Conservation (phyloP, 64 coral and sea anemone species). For the Hydrozoanthus tunicans region DNA sequence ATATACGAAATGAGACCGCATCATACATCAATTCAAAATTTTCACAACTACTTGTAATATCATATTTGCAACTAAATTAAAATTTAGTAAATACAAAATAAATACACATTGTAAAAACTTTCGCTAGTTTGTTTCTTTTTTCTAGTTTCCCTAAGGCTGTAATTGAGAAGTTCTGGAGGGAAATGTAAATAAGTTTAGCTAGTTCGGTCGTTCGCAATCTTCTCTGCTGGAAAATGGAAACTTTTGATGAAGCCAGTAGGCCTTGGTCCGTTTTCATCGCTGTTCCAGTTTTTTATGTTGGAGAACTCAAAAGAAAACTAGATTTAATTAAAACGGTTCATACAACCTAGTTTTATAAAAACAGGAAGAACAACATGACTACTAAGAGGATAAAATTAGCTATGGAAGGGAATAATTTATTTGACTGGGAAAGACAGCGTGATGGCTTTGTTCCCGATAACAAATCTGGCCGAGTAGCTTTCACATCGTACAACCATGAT, state of each 20-base stretch:
- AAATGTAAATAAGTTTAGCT: constrained; percentile 10
- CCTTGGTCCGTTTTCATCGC: no score
- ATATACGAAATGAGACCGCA: no score
- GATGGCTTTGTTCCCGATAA: background rate
- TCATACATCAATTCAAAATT: no score
- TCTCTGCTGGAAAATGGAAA: no score
- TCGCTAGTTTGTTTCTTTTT: constrained; percentile 18
- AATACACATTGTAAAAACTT: background rate
- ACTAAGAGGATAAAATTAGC: background rate
- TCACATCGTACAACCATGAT: background rate
- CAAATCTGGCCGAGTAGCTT: background rate
- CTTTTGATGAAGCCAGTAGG: no score
- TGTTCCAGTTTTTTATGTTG: background rate
- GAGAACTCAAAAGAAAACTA: background rate
- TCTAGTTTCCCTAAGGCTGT: constrained; percentile 17
- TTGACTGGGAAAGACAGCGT: background rate
- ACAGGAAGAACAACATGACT: background rate
- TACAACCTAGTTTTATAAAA: background rate
- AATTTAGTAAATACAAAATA: no score
- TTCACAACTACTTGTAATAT: no score
- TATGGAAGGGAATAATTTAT: constrained; percentile 5
- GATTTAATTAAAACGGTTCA: background rate
- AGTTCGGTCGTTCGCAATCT: no score
- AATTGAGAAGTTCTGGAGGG: constrained; percentile 2
- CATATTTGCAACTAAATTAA: no score